A percentile compares a stretch with the other conserved stretches of the same genome.
These are phyloP conservation scores for Sitta carolinensis DNA, from an alignment of 2,797 vertebrate species.

Conservation along the genomic window DNA sequence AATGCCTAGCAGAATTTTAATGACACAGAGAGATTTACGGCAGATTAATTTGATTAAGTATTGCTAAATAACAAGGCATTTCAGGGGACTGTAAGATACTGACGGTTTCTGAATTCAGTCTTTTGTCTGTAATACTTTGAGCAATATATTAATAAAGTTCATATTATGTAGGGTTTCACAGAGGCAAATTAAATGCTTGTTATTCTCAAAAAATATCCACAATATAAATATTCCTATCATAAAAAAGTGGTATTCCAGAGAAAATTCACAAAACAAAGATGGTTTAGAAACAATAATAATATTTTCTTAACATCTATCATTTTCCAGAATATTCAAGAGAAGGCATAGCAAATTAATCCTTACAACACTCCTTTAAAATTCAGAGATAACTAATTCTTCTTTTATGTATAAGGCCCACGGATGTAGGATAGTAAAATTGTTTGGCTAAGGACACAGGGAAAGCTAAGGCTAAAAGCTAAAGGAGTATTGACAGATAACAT, in stretches of 20 bases:
- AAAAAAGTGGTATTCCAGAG: neutral
- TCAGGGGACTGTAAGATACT: neutral
- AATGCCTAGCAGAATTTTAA: conserved; percentile 24
- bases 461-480: neutral
- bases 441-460: neutral
- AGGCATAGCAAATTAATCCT: neutral
- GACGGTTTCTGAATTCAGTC: neutral
- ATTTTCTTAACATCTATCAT: neutral
- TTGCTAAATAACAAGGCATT: neutral
- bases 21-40: conserved; percentile 3
- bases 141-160: neutral
- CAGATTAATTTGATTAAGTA: conserved; percentile 38
- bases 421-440: neutral
- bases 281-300: neutral
- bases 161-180: neutral
- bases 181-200: neutral
- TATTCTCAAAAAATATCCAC: neutral
- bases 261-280: neutral
- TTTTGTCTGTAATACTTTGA: neutral
- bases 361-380: neutral
- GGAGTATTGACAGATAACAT: neutral
- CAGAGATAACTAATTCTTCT: neutral
- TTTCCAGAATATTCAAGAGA: neutral
- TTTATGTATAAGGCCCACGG: neutral
- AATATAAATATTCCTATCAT: neutral